A percentile compares a stretch with the other conserved stretches of the same genome.
phyloP scores from a whole-genome alignment of 2,113 vertebrate species.

The Tiliqua scincoides region DNA sequence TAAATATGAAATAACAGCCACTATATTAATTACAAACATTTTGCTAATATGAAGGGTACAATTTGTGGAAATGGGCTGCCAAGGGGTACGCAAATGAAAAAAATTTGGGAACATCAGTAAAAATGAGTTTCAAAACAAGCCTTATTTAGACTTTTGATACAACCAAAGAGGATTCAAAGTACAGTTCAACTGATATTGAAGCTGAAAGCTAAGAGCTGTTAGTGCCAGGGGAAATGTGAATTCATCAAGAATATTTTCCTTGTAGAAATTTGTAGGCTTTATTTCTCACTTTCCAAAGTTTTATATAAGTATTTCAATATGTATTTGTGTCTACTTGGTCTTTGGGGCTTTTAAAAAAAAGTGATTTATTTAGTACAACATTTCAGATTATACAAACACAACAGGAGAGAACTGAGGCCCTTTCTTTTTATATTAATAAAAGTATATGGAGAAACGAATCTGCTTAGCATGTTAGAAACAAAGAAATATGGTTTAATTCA shows the following conservation, averaged over 20 bases:
- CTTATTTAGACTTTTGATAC: slow-evolving; percentile 7
- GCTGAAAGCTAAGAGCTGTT: neutral
- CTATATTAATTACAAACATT: no score
- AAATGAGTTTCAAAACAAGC: slow-evolving; percentile 1
- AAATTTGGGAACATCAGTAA: no score
- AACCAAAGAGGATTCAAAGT: slow-evolving; percentile 2
- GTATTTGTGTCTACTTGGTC: neutral
- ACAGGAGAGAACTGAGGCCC: neutral
- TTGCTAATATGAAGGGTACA: no score
- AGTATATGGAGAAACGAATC: neutral
- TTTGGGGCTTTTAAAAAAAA: neutral
- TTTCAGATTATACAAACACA: neutral
- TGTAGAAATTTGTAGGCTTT: neutral
- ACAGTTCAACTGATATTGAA: slow-evolving; percentile 11
- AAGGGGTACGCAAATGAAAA: no score
- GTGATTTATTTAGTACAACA: neutral
- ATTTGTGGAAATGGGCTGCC: no score
- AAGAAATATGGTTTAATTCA: neutral
- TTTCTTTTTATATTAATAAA: neutral
- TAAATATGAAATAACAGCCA: no score
- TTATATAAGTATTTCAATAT: slow-evolving; percentile 13
- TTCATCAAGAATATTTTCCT: slow-evolving; percentile 14
- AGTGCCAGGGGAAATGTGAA: neutral
- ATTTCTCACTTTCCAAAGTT: neutral
- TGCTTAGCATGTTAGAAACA: neutral